Base-by-base conservation (phyloP, 2,888 invertebrate species). In the Myopa tessellatipennis region DNA sequence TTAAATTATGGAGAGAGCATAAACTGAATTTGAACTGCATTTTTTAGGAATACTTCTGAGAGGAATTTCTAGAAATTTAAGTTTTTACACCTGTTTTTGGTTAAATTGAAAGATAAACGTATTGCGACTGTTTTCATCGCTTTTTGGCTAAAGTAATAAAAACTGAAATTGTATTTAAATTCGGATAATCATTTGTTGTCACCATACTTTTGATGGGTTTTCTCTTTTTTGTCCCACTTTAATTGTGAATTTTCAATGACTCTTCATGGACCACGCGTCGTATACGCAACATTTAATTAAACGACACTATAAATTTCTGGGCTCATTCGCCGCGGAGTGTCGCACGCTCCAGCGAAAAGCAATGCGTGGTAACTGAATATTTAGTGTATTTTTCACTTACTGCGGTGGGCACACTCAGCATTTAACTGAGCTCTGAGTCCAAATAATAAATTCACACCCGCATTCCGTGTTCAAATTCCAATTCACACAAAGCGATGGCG, bases 371-470 rank as follows among this genome's bases (percentile, higher is more conserved):
- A 36, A 36, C 0, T 36, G 34, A 36, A 63, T 36, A 63, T 63
- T 34, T 34, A 36, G 34, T 63, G 63, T 63, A 36, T 34, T 63
- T 63, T 63, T 6, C 14, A 34, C 34, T 36, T 16, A 63, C 14
- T 26, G 12, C 63, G 45, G 36, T 63, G 36, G 34, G 12, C 12
- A 6, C 14, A 63, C 63, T 61, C 8, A 60, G 8, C 8, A n/a
- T 8, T 60, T 60, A 26, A 68, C 40, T 68, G 6, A 69, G 45
- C n/a, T 26, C 69, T 8, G 10, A n/a, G 69, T 69, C 34, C 18
- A 72, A 60, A 72, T 72, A 60, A 72, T 72, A 40, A 72, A 72
- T 72, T 60, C 34, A 38, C 38, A 60, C 72, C 40, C 58, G 60
- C 60, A 60, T 58, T 60, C 38, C 36, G 36, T n/a, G 45, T 10